These are phyloP conservation scores for Psophia crepitans DNA, from an alignment of 2,113 vertebrate species.

Conservation along the genomic window DNA sequence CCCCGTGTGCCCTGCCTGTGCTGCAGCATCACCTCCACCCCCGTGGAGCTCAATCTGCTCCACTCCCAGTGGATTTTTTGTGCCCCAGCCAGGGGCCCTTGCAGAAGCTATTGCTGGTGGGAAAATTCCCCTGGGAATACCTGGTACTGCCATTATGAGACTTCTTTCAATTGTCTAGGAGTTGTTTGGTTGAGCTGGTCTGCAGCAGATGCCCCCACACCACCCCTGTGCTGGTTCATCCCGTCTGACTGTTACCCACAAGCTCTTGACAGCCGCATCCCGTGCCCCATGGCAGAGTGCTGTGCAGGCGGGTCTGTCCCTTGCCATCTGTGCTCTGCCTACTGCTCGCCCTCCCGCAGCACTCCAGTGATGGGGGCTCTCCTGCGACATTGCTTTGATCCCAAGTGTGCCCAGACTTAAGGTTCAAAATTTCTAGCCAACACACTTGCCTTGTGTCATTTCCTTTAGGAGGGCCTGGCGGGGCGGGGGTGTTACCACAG, in stretches of 20 bases:
- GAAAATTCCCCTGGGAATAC: not conserved
- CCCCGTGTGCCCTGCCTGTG: too few species aligned
- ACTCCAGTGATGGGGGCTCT: not conserved
- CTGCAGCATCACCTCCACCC: not conserved
- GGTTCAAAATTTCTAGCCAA: not conserved
- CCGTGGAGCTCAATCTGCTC: rapidly evolving
- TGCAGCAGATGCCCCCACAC: rapidly evolving
- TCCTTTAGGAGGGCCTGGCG: not conserved
- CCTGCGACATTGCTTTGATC: not conserved
- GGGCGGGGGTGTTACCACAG: not conserved
- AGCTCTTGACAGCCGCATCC: rapidly evolving
- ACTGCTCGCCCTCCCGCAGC: rapidly evolving
- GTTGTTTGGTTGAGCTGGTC: not conserved
- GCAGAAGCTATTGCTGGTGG: not conserved
- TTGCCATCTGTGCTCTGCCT: not conserved
- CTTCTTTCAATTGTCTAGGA: not conserved
- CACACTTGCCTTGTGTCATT: not conserved
- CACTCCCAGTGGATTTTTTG: not conserved
- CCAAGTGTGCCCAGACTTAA: not conserved
- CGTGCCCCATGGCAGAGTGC: not conserved
- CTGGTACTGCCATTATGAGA: not conserved
- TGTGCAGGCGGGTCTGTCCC: not conserved
- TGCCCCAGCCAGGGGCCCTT: not conserved
- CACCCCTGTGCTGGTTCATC: not conserved
- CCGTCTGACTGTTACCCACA: not conserved